phyloP scores from a whole-genome alignment of 2,113 vertebrate species.

The Sander lucioperca region DNA sequence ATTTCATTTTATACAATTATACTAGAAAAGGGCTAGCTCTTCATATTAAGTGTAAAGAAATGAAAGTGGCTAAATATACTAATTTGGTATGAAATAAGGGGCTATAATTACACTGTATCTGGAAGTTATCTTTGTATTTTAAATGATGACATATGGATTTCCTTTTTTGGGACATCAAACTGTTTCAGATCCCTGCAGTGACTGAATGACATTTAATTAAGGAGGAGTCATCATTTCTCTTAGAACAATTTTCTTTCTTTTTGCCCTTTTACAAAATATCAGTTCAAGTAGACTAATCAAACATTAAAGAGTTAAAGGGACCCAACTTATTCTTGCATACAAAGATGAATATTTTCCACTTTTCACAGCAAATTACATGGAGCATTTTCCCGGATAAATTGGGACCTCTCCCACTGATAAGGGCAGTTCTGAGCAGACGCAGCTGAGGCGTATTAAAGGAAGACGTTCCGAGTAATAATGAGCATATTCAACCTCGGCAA shows the following conservation, averaged over 20 bases:
- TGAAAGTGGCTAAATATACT: conserved; percentile 73
- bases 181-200: conserved; percentile 70
- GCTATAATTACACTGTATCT: conserved; percentile 72
- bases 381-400: conserved; percentile 77
- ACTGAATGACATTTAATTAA: conserved; percentile 82
- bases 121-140: conserved; percentile 59
- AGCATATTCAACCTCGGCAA: conserved; percentile 77
- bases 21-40: conserved; percentile 45
- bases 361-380: conserved; percentile 79
- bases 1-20: conserved; percentile 58
- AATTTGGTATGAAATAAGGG: conserved; percentile 79
- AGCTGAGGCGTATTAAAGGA: conserved; percentile 75
- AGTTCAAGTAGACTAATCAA: conserved; percentile 80
- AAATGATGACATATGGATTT: conserved; percentile 76
- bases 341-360: conserved; percentile 75
- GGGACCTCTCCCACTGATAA: conserved; percentile 80
- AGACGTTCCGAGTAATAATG: conserved; percentile 74
- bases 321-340: conserved; percentile 68
- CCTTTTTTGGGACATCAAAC: conserved; percentile 72
- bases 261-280: conserved; percentile 75
- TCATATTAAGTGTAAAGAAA: conserved; percentile 46
- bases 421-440: conserved; percentile 66
- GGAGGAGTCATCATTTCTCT: conserved; percentile 69
- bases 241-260: conserved; percentile 49
- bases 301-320: conserved; percentile 78